These are phyloP conservation scores for Leptopilina boulardi DNA, from an alignment of 1,140 invertebrate species.

Conservation along the genomic window DNA sequence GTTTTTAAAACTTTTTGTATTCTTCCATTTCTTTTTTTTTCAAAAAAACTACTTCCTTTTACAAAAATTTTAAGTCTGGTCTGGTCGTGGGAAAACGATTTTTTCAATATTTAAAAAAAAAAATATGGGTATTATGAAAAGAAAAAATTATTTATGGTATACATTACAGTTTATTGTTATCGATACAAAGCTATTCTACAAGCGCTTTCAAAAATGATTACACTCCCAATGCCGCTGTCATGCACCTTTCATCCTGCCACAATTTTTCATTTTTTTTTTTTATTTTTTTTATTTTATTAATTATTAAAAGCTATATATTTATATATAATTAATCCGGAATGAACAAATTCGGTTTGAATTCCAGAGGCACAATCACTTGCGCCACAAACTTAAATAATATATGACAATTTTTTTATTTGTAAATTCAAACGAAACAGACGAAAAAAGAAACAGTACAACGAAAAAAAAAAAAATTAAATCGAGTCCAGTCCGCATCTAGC, in stretches of 20 bases:
- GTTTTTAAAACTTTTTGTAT: too few species aligned
- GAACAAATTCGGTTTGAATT: conserved; percentile 25
- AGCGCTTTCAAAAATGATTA: conserved; percentile 30
- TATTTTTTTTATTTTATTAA: too few species aligned
- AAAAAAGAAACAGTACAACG: not conserved
- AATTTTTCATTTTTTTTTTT: too few species aligned
- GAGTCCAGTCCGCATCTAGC: conserved; percentile 24
- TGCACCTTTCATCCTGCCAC: not conserved
- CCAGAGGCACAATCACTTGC: not conserved
- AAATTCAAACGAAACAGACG: not conserved
- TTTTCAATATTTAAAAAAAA: too few species aligned
- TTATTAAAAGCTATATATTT: conserved; percentile 13
- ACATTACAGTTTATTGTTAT: conserved; percentile 31
- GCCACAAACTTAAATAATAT: not conserved
- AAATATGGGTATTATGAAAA: conserved; percentile 7
- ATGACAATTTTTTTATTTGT: not conserved
- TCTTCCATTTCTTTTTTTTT: too few species aligned
- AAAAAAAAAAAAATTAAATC: conserved; percentile 30
- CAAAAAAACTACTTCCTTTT: too few species aligned
- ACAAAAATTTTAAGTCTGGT: too few species aligned
- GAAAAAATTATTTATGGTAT: not conserved
- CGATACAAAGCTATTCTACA: conserved; percentile 29
- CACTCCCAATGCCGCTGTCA: conserved; percentile 19
- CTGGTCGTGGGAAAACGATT: too few species aligned
- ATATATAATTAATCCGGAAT: conserved; percentile 28